A percentile compares a stretch with the other conserved stretches of the same genome.
These are phyloP conservation scores for Tipula lateralis DNA, from an alignment of 2,888 invertebrate genomes.

Conservation along the genomic window DNA sequence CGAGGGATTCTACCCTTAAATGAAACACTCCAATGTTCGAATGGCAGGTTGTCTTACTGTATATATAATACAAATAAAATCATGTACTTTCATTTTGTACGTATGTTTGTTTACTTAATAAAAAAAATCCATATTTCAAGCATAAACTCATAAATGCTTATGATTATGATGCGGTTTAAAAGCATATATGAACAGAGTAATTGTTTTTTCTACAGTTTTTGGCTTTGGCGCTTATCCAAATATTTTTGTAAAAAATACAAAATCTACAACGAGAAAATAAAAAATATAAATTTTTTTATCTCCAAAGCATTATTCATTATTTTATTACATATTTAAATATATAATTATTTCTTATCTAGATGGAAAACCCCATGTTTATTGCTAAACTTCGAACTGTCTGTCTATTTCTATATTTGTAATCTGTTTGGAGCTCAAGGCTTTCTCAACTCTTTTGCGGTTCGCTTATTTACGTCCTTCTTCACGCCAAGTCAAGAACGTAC, in stretches of 20 bases:
- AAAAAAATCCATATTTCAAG: background rate
- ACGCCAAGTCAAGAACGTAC: too few species aligned
- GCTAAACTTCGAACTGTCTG: too few species aligned
- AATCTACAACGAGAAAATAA: background rate
- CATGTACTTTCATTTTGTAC: too few species aligned
- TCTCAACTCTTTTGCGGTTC: too few species aligned
- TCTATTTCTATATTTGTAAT: too few species aligned
- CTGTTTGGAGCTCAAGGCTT: too few species aligned
- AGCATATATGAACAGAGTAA: background rate
- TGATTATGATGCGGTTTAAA: background rate
- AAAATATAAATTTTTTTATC: too few species aligned
- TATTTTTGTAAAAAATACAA: background rate
- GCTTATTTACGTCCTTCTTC: too few species aligned
- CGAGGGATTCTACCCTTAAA: too few species aligned
- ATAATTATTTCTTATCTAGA: background rate
- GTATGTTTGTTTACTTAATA: background rate
- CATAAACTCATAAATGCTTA: constrained; percentile 13
- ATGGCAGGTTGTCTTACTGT: too few species aligned
- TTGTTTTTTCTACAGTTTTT: background rate
- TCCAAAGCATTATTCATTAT: background rate
- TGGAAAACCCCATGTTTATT: background rate
- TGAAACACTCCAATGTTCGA: too few species aligned
- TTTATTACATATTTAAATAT: background rate
- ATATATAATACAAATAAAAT: too few species aligned
- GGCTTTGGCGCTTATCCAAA: background rate